These are phyloP conservation scores for Leucophora obtusa DNA, from an alignment of 2,888 invertebrate genomes.

Conservation along the genomic window DNA sequence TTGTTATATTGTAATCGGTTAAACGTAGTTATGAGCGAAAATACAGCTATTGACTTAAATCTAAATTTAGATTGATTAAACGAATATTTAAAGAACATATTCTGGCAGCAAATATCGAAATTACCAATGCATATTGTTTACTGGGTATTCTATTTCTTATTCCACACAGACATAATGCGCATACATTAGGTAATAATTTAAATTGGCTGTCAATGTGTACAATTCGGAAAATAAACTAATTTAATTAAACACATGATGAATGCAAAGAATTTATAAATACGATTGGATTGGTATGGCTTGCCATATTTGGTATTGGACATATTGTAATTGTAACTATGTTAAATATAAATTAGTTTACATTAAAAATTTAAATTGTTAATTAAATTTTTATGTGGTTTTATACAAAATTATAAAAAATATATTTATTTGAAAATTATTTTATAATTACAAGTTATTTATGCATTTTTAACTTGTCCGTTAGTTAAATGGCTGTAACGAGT, in stretches of 20 bases:
- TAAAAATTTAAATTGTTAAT: slow-evolving; percentile 53
- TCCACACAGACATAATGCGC: too few species aligned
- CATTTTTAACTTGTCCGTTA: not conserved
- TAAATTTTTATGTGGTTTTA: slow-evolving; percentile 17
- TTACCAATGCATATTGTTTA: too few species aligned
- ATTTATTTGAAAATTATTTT: not conserved
- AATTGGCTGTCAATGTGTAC: slow-evolving; percentile 52
- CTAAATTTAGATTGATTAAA: too few species aligned
- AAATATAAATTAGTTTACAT: slow-evolving; percentile 23
- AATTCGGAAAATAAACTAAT: slow-evolving; percentile 38
- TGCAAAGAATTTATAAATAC: not conserved
- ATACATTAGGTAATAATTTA: slow-evolving; percentile 34
- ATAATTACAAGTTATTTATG: slow-evolving; percentile 3
- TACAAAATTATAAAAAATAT: not conserved
- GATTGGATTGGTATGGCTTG: slow-evolving; percentile 8
- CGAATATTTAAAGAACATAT: too few species aligned
- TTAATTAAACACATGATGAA: slow-evolving; percentile 48
- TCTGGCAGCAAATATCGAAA: too few species aligned
- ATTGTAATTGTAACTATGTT: slow-evolving; percentile 7
- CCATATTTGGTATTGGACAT: not conserved
- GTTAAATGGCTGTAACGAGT: not conserved
- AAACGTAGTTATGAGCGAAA: too few species aligned
- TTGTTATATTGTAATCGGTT: too few species aligned
- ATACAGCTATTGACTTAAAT: too few species aligned
- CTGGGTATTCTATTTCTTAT: too few species aligned